Evolutionary conservation across 2,888 invertebrate species (phyloP), one percentile per base, ranked within the genome.

Genomic region (Stratiomys singularior): DNA sequence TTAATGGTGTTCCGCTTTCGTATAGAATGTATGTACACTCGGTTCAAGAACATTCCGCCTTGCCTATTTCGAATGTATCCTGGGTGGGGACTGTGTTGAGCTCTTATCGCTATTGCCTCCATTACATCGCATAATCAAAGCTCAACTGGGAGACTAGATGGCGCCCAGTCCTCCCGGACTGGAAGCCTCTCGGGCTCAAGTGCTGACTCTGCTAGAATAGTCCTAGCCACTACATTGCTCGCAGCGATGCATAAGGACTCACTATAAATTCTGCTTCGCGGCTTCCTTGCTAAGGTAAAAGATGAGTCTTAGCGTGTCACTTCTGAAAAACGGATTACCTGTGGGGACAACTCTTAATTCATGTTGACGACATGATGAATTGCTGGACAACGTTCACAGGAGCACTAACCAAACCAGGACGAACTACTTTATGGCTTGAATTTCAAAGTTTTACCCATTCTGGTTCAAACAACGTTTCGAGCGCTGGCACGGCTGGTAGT

Each of bases 1-100:
- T 74, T 74, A 74, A 74, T 74, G 74, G 44, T 58, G 74, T 74
- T 74, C 74, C 74, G 74, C 60, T 58, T 74, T 60, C 37, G 60
- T 60, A 74, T 18, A 58, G 27, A 4, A 18, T 52, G 58, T 44
- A 2, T 5, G 37, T 37, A 37, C 37, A 37, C 37, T 37, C 37
- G 37, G 3, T 5, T 37, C 37, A 30, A 37, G 60, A 74, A 37
- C 11, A 69, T 46, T 69, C 66, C 37, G 18, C 37, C 74, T 23
- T 60, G 60, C 37, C 21, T 25, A 74, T 58, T 74, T 58, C 37
- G 18, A 58, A 74, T 11, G 60, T 74, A 60, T 74, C 60, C 58
- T 46, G 74, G 58, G 74, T 74, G 74, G 74, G 60, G 37, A 37
- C 60, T 74, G 30, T 58, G 58, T 58, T 58, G 27, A 1, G 25